Evolutionary conservation across 2,113 vertebrate genomes (phyloP).

Genomic region (Pogonocichla stellata): DNA sequence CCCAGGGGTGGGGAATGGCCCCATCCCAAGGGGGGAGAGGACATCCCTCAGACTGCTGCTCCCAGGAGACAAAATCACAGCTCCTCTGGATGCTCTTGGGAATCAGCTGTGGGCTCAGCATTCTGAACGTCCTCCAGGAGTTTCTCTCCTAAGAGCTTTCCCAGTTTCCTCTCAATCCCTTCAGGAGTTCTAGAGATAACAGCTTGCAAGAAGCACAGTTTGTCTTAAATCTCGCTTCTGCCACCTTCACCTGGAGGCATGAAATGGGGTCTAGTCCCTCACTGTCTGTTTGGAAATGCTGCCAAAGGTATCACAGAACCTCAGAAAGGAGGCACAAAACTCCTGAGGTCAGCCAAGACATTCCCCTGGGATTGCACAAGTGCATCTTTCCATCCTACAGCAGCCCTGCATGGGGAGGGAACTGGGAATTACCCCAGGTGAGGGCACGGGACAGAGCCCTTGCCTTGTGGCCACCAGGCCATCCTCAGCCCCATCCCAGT

Average conservation of each 20-base stretch:
- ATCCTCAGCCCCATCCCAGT: neutral
- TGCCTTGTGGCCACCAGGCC: neutral
- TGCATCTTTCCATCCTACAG: neutral
- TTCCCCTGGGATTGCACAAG: neutral
- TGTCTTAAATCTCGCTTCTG: neutral
- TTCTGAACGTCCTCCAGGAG: neutral
- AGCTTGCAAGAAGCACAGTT: neutral
- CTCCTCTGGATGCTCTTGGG: neutral
- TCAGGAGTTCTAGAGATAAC: neutral
- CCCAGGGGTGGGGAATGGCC: neutral
- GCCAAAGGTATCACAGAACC: neutral
- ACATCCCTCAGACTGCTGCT: neutral
- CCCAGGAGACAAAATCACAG: neutral
- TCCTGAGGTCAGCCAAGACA: neutral
- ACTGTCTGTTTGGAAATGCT: neutral
- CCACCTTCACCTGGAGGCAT: neutral
- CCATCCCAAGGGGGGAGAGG: neutral
- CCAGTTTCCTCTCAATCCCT: neutral
- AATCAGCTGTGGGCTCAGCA: neutral
- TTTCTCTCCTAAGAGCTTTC: neutral
- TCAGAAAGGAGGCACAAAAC: neutral
- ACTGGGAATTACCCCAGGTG: fast-evolving
- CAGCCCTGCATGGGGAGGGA: neutral
- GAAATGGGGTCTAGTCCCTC: neutral
- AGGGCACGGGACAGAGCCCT: neutral